phyloP scores from a whole-genome alignment of 2,888 invertebrate genomes.

The Parnassius orleans region DNA sequence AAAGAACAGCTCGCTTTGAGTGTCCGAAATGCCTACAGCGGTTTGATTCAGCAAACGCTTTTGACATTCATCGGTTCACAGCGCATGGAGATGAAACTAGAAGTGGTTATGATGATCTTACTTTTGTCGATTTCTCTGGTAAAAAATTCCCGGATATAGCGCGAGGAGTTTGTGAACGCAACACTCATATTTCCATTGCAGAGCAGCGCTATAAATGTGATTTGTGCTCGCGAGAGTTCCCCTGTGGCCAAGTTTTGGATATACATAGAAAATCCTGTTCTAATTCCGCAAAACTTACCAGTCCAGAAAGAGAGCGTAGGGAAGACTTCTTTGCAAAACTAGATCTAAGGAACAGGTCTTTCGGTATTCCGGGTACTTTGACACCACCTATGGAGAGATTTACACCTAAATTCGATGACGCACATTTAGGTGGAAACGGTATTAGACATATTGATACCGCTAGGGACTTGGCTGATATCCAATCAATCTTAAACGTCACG shows the following conservation, averaged over 20 bases:
- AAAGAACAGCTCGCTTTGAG: constrained; percentile 74
- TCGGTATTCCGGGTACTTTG: constrained; percentile 71
- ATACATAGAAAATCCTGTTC: constrained; percentile 82
- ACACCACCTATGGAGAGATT: constrained; percentile 71
- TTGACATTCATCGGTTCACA: constrained; percentile 85
- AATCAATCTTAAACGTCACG: constrained; percentile 90
- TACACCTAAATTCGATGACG: constrained; percentile 67
- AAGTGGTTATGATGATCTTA: constrained; percentile 85
- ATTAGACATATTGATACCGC: constrained; percentile 79
- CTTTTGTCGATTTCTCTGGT: constrained; percentile 89
- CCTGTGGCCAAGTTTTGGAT: constrained; percentile 84
- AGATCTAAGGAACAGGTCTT: constrained; percentile 87
- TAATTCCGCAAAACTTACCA: constrained; percentile 58
- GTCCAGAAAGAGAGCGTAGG: constrained; percentile 83
- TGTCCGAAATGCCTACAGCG: constrained; percentile 87
- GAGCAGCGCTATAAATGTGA: constrained; percentile 85
- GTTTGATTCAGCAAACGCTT: constrained; percentile 86
- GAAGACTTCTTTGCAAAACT: constrained; percentile 91
- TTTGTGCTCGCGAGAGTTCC: constrained; percentile 86
- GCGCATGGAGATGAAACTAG: constrained; percentile 82
- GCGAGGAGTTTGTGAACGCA: constrained; percentile 85
- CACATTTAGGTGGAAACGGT: constrained; percentile 58
- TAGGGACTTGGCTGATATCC: constrained; percentile 92
- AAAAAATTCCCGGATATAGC: constrained; percentile 90
- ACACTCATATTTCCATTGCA: constrained; percentile 79